These are phyloP conservation scores for Gastrophryne carolinensis DNA, from an alignment of 2,797 vertebrate genomes.

Conservation along the genomic window DNA sequence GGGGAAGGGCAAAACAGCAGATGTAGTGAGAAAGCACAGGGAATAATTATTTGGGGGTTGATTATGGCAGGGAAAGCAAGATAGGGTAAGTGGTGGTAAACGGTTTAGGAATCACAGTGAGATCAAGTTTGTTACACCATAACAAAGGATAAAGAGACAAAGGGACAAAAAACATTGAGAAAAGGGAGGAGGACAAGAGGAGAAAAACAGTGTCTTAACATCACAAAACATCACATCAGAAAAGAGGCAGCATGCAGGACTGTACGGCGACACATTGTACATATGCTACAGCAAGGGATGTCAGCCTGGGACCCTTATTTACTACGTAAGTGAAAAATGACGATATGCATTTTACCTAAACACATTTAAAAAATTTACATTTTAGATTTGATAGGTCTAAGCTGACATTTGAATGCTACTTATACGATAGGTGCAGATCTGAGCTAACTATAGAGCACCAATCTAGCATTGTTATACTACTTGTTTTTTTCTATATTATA, in stretches of 20 bases:
- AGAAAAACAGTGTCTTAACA: constrained; percentile 54
- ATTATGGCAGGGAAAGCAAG: background rate
- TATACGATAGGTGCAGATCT: too few relatives aligned
- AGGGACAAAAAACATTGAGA: constrained; percentile 29
- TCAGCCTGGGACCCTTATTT: background rate
- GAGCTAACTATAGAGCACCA: too few relatives aligned
- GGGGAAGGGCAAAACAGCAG: background rate
- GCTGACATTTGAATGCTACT: too few relatives aligned
- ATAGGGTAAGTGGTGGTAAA: background rate
- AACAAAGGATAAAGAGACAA: constrained; percentile 21
- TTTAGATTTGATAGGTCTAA: background rate
- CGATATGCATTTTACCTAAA: background rate
- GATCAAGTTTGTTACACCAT: constrained; percentile 1
- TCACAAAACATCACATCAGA: constrained; percentile 50
- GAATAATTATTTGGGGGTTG: background rate
- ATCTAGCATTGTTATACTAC: too few relatives aligned
- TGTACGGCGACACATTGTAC: constrained; percentile 27
- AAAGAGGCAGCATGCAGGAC: constrained; percentile 47
- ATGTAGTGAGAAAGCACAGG: background rate
- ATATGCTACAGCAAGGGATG: background rate
- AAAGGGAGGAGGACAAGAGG: constrained; percentile 45
- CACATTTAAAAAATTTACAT: background rate
- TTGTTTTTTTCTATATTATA: too few relatives aligned
- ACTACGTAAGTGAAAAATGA: background rate
- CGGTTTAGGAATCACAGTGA: background rate